Conservation (phyloP, 2,797 vertebrate species). For the Tolypeutes matacus region DNA sequence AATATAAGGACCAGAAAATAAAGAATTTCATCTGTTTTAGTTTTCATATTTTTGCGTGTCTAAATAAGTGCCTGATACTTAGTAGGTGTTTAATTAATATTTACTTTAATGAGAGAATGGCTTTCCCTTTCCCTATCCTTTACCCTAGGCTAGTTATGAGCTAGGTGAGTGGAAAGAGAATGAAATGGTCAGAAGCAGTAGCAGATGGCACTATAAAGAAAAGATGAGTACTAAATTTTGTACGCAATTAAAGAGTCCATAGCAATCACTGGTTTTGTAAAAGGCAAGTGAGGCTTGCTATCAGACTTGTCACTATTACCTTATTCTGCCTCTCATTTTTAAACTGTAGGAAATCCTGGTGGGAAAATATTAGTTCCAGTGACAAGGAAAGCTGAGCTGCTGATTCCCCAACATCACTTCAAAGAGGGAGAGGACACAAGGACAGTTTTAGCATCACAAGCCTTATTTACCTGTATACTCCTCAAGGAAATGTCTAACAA, state of each 20-base stretch:
- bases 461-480: background rate
- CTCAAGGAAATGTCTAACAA: background rate
- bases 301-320: too few relatives aligned
- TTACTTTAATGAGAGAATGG: background rate
- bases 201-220: constrained; percentile 50
- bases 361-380: background rate
- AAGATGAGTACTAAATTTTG: background rate
- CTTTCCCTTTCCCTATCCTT: background rate
- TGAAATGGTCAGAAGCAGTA: background rate
- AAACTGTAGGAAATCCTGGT: background rate
- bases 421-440: background rate
- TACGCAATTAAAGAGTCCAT: background rate
- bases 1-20: background rate
- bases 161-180: background rate
- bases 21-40: background rate
- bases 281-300: background rate
- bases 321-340: background rate
- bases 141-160: background rate
- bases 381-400: background rate
- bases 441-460: accelerated
- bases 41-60: background rate
- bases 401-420: background rate
- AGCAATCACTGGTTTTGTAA: background rate
- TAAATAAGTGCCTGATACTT: background rate
- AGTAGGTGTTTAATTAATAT: background rate